phyloP scores from a whole-genome alignment of 2,113 vertebrate species.

The Sebastes fasciatus region DNA sequence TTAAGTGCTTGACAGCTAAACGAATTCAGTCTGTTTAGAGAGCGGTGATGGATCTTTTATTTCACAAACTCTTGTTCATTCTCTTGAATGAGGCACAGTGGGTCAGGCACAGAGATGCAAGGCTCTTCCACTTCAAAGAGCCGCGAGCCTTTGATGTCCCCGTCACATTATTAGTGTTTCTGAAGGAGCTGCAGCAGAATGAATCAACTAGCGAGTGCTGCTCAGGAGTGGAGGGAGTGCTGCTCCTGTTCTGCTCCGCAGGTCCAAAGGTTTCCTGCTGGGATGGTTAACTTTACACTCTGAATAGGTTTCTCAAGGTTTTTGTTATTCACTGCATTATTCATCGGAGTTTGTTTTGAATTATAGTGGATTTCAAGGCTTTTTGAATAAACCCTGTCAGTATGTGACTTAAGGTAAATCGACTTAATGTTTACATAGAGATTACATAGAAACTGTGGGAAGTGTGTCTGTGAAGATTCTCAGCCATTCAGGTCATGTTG shows the following conservation, averaged over 20 bases:
- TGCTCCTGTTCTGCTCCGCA: slow-evolving; percentile 63
- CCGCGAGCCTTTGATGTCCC: slow-evolving; percentile 78
- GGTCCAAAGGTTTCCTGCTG: slow-evolving; percentile 57
- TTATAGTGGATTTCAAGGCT: slow-evolving; percentile 31
- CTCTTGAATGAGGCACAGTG: slow-evolving; percentile 62
- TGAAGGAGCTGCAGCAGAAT: slow-evolving; percentile 73
- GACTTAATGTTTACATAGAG: not conserved
- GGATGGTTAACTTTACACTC: slow-evolving; percentile 41
- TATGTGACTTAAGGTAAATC: not conserved
- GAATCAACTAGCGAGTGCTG: slow-evolving; percentile 51
- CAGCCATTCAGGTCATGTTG: not conserved
- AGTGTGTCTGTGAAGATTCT: not conserved
- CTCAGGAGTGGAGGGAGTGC: slow-evolving; percentile 40
- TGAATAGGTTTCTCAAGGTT: slow-evolving; percentile 42
- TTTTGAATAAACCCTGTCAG: slow-evolving; percentile 12
- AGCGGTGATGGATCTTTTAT: slow-evolving; percentile 68
- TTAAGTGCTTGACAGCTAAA: slow-evolving; percentile 58
- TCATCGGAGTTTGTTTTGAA: slow-evolving; percentile 61
- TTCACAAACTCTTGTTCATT: slow-evolving; percentile 70
- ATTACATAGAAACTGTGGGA: not conserved
- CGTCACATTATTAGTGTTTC: slow-evolving; percentile 77
- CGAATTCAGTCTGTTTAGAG: slow-evolving; percentile 69
- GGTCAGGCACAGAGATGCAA: slow-evolving; percentile 72
- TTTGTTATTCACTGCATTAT: slow-evolving; percentile 54
- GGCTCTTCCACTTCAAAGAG: slow-evolving; percentile 79